These are phyloP conservation scores for Enteromius mattozi DNA, from an alignment of 2,797 vertebrate genomes.

Conservation along the genomic window DNA sequence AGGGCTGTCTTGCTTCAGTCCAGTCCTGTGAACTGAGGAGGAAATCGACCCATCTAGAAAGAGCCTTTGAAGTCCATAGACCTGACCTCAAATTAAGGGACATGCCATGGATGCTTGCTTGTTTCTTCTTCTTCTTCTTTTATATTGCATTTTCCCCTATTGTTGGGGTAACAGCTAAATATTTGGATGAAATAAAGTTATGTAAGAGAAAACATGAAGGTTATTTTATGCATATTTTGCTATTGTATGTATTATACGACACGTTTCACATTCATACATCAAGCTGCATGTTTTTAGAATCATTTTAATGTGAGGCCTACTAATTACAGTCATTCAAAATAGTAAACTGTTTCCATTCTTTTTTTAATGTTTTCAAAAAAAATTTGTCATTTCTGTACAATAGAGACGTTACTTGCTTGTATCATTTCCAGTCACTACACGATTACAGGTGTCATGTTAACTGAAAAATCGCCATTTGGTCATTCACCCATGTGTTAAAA, in stretches of 20 bases:
- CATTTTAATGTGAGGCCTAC: neutral
- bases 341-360: neutral
- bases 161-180: slow-evolving; percentile 54
- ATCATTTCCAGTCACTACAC: neutral
- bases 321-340: neutral
- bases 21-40: slow-evolving; percentile 73
- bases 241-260: neutral
- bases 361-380: neutral
- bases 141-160: slow-evolving; percentile 45
- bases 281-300: neutral
- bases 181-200: slow-evolving; percentile 26
- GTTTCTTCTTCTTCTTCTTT: slow-evolving; percentile 56
- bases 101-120: slow-evolving; percentile 76
- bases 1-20: slow-evolving; percentile 72
- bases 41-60: slow-evolving; percentile 69
- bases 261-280: neutral
- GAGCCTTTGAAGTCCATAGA: slow-evolving; percentile 77
- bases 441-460: neutral
- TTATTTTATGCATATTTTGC: slow-evolving; percentile 32
- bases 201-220: neutral
- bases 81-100: slow-evolving; percentile 71
- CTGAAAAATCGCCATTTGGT: neutral
- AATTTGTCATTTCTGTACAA: neutral
- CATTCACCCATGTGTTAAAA: neutral
- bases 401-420: neutral